Evolutionary conservation across 2,797 vertebrate species (phyloP).

Genomic region (Enteromius thamalakanensis): DNA sequence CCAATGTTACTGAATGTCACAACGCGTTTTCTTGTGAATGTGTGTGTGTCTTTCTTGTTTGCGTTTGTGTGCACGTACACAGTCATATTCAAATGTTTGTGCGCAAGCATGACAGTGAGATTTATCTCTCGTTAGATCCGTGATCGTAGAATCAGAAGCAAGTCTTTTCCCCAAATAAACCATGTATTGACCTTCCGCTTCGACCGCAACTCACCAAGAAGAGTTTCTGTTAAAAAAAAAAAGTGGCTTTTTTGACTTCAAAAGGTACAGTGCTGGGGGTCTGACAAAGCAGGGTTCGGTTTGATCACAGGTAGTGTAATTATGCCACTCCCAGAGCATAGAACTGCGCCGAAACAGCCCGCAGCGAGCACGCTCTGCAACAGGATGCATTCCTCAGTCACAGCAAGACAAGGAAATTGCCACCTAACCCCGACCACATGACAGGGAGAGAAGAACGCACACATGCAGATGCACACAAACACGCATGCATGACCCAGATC

Average conservation of each 20-base stretch:
- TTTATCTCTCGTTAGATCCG: background rate
- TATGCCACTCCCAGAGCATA: conserved; percentile 48
- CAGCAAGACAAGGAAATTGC: conserved; percentile 58
- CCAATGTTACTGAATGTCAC: conserved; percentile 30
- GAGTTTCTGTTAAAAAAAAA: background rate
- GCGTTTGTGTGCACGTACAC: conserved; percentile 7
- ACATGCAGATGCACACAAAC: conserved; percentile 30
- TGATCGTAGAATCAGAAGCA: background rate
- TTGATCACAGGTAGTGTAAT: conserved; percentile 54
- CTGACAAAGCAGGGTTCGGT: conserved; percentile 34
- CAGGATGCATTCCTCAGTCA: conserved; percentile 56
- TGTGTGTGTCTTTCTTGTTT: conserved; percentile 11
- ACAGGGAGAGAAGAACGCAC: conserved; percentile 30
- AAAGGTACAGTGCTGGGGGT: conserved; percentile 14
- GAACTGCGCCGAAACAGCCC: conserved; percentile 52
- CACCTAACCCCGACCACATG: conserved; percentile 55
- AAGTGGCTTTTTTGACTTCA: conserved; percentile 28
- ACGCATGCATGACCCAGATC: conserved; percentile 35
- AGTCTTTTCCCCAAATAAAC: background rate
- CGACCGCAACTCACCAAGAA: background rate
- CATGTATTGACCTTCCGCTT: conserved; percentile 7
- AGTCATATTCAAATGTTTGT: background rate
- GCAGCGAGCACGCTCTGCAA: conserved; percentile 40
- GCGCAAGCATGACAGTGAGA: background rate
- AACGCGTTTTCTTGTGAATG: conserved; percentile 7